A percentile compares a stretch with the other conserved stretches of the same genome.
Evolutionary conservation across 2,797 vertebrate species (phyloP).

Genomic region (Mormyrus hasselquistii): DNA sequence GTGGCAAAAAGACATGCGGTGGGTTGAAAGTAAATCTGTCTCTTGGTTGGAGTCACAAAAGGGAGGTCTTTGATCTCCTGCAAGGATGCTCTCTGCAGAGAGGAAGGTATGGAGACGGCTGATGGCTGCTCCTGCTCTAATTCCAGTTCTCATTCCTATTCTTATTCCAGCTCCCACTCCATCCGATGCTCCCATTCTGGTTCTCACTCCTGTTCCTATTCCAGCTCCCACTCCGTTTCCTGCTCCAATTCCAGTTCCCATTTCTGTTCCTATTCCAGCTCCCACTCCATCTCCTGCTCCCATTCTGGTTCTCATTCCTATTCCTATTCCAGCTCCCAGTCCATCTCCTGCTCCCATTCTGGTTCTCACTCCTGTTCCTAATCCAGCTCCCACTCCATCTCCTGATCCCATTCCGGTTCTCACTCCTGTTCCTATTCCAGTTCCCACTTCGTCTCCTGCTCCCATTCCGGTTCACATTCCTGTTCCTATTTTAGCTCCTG

Average conservation of each 20-base stretch:
- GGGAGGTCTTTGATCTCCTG: constrained; percentile 17
- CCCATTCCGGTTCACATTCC: no score
- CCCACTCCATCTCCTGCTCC: no score
- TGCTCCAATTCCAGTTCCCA: no score
- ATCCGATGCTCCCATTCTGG: no score
- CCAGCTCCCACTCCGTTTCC: no score
- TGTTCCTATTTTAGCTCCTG: no score
- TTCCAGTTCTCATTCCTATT: no score
- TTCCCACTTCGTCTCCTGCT: neutral
- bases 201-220: no score
- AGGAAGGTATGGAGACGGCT: neutral
- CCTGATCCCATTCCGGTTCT: neutral
- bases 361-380: neutral
- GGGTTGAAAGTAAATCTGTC: neutral
- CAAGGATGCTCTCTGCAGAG: neutral
- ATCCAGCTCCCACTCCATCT: neutral
- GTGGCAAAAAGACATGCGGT: constrained; percentile 30
- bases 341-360: neutral
- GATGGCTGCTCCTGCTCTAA: constrained; percentile 16
- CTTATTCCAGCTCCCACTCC: no score
- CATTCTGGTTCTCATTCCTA: neutral
- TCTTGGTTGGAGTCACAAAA: neutral
- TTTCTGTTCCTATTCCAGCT: no score
- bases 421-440: no score
- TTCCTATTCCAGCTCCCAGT: neutral